Base-by-base conservation (phyloP, 2,888 invertebrate species). In the Drosophila anomelani region DNA sequence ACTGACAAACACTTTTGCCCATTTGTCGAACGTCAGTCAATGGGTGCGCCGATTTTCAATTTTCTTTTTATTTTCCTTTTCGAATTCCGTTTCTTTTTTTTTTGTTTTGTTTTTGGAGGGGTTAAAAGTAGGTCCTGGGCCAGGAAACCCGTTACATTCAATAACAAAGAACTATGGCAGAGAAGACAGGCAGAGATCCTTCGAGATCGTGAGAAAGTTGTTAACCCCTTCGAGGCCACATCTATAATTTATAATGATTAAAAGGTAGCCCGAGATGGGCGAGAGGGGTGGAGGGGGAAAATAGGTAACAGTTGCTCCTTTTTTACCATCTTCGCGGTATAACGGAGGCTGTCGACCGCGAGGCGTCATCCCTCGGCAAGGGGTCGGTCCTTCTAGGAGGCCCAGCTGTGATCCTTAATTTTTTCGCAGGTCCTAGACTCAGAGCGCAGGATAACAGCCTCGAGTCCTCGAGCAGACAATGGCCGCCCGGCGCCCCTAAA, bases 191-290 rank as follows among this genome's bases (percentile, higher is more conserved):
- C 53, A 29, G 29, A 29, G 47, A 17, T 51, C 29, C 53, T 53
- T 41, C 1, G 47, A 32, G 64, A 66, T 66, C 86, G 86, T 86
- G 86, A 89, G 86, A 86, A 86, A 86, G 78, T 89, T 83, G 68
- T 68, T 86, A 89, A 86, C 89, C 89, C 85, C 88, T 87, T 87
- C 73, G 44, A 44, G 73, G 78, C 88, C 89, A 87, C 88, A 89
- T 47, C 67, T 54, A 75, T 89, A 85, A 85, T 85, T 85, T 85
- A 87, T 85, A 89, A 89, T 85, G 88, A 85, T 85, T 89, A 80
- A 23, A 29, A 47, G 46, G 26, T n/a, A 29, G n/a, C 44, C 23
- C 23, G 23, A 15, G 44, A 44, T 41, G 81, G 81, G 77, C 76
- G 67, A 47, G 49, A 34, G 44, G n/a, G 64, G 47, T 68, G 34